These are phyloP conservation scores for Rhodophaea formosa DNA, from an alignment of 2,888 invertebrate species.

Conservation along the genomic window DNA sequence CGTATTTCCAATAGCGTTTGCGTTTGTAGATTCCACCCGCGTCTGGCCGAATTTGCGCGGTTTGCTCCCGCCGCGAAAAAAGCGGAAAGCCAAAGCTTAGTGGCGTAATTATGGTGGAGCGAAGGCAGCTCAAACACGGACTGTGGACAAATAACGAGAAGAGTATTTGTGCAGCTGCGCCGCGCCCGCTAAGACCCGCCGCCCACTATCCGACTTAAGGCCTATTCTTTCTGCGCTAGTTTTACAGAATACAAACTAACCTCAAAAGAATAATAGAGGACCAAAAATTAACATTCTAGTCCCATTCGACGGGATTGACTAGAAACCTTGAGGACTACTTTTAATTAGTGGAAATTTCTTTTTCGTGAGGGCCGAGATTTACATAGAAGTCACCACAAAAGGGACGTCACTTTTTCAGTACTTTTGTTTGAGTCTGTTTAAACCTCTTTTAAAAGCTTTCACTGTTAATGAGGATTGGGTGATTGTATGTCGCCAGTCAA, in stretches of 20 bases:
- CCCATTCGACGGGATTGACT: constrained; percentile 56
- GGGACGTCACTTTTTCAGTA: constrained; percentile 69
- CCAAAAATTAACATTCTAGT: constrained; percentile 61
- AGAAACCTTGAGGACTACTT: constrained; percentile 55
- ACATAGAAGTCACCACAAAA: constrained; percentile 75
- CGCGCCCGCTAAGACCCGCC: constrained; percentile 34
- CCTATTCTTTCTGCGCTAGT: constrained; percentile 33
- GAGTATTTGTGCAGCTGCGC: constrained; percentile 71
- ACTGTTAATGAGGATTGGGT: constrained; percentile 68
- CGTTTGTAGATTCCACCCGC: constrained; percentile 50
- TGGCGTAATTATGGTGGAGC: constrained; percentile 60
- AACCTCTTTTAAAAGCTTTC: constrained; percentile 72
- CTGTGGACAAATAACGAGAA: constrained; percentile 66
- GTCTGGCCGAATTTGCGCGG: constrained; percentile 47
- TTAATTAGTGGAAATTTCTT: constrained; percentile 68
- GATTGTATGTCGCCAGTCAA: constrained; percentile 47
- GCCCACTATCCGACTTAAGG: constrained; percentile 30
- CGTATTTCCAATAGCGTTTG: constrained; percentile 50
- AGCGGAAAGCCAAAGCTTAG: constrained; percentile 61
- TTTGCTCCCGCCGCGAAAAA: constrained; percentile 42
- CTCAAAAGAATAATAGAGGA: constrained; percentile 51
- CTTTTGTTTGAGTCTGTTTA: constrained; percentile 73
- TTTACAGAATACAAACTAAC: constrained; percentile 49
- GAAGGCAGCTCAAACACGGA: constrained; percentile 57
- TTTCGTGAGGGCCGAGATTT: constrained; percentile 63